Evolutionary conservation across 2,888 invertebrate genomes (phyloP).

Genomic region (Coenonympha glycerion): DNA sequence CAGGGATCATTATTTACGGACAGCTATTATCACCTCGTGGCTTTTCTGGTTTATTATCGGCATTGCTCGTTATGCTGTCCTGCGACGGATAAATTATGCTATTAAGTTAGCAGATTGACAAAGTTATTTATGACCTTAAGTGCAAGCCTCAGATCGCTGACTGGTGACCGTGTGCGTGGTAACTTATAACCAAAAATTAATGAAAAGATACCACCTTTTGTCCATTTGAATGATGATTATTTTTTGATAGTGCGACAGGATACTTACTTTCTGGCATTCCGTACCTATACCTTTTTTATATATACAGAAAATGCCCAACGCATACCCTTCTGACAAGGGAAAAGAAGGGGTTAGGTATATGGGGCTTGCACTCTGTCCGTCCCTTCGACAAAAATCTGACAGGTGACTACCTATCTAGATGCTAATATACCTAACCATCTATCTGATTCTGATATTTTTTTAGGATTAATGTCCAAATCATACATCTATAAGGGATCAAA

Average conservation of each 20-base stretch:
- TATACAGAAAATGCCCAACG: too few species aligned
- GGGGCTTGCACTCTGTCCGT: too few species aligned
- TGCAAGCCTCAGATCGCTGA: constrained; percentile 51
- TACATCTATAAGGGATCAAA: too few species aligned
- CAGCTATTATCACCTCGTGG: constrained; percentile 75
- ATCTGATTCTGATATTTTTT: too few species aligned
- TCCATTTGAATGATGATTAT: background rate
- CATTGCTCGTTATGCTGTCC: constrained; percentile 74
- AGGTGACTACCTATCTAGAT: too few species aligned
- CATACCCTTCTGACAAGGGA: too few species aligned
- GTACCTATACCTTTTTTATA: too few species aligned
- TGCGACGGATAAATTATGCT: constrained; percentile 73
- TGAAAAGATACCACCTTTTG: background rate
- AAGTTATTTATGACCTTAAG: constrained; percentile 74
- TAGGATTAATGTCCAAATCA: too few species aligned
- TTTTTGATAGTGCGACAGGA: background rate
- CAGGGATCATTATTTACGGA: constrained; percentile 74
- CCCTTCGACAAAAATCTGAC: too few species aligned
- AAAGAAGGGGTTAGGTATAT: too few species aligned
- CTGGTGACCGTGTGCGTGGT: constrained; percentile 44
- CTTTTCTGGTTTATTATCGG: constrained; percentile 75
- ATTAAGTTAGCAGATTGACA: constrained; percentile 76
- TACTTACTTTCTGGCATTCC: background rate
- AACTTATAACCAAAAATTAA: background rate
- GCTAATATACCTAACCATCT: too few species aligned